Evolutionary conservation across 2,888 invertebrate genomes (phyloP).

Genomic region (Phasia obesa): DNA sequence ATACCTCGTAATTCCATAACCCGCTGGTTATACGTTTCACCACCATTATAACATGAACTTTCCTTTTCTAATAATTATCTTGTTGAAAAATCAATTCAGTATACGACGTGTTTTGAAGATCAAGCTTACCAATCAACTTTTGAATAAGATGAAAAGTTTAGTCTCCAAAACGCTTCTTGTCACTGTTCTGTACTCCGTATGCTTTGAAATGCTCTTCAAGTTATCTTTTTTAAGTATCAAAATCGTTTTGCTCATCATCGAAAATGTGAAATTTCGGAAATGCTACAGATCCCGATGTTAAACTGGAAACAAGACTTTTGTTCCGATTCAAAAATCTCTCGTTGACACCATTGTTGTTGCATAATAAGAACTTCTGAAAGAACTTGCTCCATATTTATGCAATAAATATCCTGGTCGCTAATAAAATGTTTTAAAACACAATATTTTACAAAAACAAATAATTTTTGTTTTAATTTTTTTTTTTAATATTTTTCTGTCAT

Average conservation of each 20-base stretch:
- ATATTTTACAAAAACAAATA: too few species aligned
- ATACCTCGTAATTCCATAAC: too few species aligned
- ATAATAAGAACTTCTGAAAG: too few species aligned
- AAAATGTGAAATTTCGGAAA: conserved; percentile 16
- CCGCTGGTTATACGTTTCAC: too few species aligned
- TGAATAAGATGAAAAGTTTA: conserved; percentile 2
- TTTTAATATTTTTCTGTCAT: neutral
- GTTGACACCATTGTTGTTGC: too few species aligned
- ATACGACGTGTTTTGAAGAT: neutral
- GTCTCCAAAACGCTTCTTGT: neutral
- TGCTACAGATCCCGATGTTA: neutral
- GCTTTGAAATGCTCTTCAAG: conserved; percentile 35
- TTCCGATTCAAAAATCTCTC: conserved; percentile 4
- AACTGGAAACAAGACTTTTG: neutral
- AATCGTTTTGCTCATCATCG: conserved; percentile 20
- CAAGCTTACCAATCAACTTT: conserved; percentile 5
- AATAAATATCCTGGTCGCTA: too few species aligned
- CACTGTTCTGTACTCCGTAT: neutral
- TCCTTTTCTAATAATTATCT: conserved; percentile 29
- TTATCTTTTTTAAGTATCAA: conserved; percentile 8
- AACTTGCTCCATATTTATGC: too few species aligned
- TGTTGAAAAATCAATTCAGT: neutral
- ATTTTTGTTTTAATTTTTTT: too few species aligned
- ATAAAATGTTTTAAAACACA: too few species aligned
- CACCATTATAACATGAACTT: conserved; percentile 41